Evolutionary conservation across 1,140 invertebrate genomes (phyloP), one percentile per base, ranked within the genome.

Genomic region (Drosophila melanogaster): DNA sequence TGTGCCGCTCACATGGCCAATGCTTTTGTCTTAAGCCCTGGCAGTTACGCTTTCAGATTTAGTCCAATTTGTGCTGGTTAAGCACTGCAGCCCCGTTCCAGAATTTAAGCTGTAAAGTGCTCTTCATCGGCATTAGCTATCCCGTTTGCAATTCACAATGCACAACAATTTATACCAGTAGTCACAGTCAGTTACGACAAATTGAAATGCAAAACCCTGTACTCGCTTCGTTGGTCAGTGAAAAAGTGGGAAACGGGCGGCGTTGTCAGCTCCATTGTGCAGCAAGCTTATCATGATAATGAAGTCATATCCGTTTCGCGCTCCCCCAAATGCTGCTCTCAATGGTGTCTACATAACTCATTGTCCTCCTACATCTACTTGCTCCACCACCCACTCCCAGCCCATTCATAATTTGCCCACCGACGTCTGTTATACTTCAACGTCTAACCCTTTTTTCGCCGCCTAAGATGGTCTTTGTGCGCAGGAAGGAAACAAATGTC

Each of bases 401-500:
- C 43, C 40, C 64, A 44, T 57, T 89, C 84, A 87, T 89, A 87
- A 87, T 87, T 87, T 79, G 84, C 83, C 66, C 61, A 84, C 65
- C 74, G 84, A 83, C 57, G 77, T 73, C 76, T 77, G 64, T 71
- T 62, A 72, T 75, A 86, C 78, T 86, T 85, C 60, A 86, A 56
- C 57, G 79, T 69, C 79, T 85, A 76, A 80, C 50, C 64, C 64
- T 69, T 70, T 70, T 69, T 57, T 66, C 41, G 62, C 47, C 62
- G 30, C 35, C 26, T 8, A 7, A 7, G 1, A 30, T 26, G 50
- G 53, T 40, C 58, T 61, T 60, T 70, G 61, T 77, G 62, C 69
- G 47, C 79, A 71, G 83, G 78, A 87, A 86, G 83, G 83, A 86
- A 81, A 86, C 83, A 86, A 86, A 81, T 81, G 78, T 86, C 78